These are phyloP conservation scores for Platygyra sinensis DNA, from an alignment of 64 coral and sea anemone species.

Conservation along the genomic window DNA sequence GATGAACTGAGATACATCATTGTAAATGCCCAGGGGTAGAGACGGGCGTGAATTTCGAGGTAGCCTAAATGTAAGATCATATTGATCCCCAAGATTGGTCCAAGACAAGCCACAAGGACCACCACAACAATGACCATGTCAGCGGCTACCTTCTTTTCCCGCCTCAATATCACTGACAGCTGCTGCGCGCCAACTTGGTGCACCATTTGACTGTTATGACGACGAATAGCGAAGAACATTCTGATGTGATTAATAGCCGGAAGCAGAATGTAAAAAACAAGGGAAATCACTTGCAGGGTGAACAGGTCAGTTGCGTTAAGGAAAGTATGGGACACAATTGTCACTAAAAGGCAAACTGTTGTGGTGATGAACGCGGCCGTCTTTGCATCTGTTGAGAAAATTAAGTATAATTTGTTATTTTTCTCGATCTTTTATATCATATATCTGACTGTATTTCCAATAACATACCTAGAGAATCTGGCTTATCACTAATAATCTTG, in stretches of 20 bases:
- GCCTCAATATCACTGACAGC: background rate
- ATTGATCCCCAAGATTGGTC: background rate
- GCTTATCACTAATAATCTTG: no score
- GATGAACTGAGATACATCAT: background rate
- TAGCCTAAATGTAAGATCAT: background rate
- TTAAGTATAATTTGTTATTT: no score
- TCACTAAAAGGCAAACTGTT: background rate
- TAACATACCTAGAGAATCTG: no score
- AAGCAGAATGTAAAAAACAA: background rate
- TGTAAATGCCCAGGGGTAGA: slow-evolving; percentile 1
- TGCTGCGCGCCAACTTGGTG: background rate
- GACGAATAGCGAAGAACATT: background rate
- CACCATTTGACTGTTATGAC: background rate
- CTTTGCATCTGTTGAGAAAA: background rate
- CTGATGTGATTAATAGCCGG: background rate
- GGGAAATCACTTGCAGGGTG: background rate
- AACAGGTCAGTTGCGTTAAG: background rate
- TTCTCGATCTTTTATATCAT: no score
- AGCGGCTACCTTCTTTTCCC: slow-evolving; percentile 13
- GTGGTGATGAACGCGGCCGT: background rate
- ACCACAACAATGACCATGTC: background rate
- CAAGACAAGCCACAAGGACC: background rate
- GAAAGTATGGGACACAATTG: background rate
- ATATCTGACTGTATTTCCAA: no score
- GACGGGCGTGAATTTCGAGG: background rate